phyloP scores from a whole-genome alignment of 2,888 invertebrate species.

The Dioctria rufipes region DNA sequence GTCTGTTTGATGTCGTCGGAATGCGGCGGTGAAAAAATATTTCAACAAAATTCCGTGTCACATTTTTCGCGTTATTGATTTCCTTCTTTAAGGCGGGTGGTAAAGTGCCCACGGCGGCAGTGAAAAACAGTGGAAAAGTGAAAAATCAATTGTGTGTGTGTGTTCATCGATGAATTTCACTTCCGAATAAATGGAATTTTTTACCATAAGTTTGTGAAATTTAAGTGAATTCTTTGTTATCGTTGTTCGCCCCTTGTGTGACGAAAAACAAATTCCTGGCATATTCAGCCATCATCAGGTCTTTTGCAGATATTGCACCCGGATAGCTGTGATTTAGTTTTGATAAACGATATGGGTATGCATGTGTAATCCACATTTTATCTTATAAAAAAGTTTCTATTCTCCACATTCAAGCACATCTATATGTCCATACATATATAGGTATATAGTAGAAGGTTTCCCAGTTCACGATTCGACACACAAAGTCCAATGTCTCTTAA shows the following conservation, averaged over 20 bases:
- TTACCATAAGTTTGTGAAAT: background rate
- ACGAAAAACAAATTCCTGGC: background rate
- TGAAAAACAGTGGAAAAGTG: background rate
- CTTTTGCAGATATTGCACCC: conserved; percentile 3
- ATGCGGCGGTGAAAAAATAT: no score
- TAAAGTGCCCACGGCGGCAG: background rate
- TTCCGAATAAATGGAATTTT: conserved; percentile 12
- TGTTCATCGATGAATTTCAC: background rate
- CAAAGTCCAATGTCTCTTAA: conserved; percentile 9
- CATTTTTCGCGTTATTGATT: conserved; percentile 25
- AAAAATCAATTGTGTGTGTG: conserved; percentile 7
- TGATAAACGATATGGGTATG: conserved; percentile 32
- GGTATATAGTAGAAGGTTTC: no score
- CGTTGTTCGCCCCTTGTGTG: background rate
- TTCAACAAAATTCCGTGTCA: background rate
- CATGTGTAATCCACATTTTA: conserved; percentile 19
- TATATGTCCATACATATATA: no score
- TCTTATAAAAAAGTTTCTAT: background rate
- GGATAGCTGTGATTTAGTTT: background rate
- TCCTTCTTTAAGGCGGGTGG: background rate
- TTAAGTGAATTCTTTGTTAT: background rate
- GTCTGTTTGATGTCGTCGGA: no score
- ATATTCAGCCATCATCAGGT: background rate
- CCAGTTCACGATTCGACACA: conserved; percentile 29
- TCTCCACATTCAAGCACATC: no score